Evolutionary conservation across 2,113 vertebrate species (phyloP).

Genomic region (Gopherus evgoodei): DNA sequence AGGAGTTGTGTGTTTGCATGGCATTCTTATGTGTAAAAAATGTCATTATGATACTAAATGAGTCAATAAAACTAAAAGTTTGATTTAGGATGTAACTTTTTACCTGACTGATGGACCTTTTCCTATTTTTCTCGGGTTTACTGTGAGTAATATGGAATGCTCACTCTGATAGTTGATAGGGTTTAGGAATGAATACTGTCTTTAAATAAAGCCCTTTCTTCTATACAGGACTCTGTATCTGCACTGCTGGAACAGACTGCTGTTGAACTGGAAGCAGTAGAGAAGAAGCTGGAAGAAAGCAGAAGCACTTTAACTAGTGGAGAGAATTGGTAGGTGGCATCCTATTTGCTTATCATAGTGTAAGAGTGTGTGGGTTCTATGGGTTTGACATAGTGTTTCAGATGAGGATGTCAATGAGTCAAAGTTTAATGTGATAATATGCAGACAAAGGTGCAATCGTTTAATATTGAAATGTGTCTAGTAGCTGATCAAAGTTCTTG

Average conservation of each 20-base stretch:
- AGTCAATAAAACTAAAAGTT: neutral
- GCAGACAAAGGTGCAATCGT: neutral
- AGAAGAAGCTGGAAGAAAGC: slow-evolving; percentile 77
- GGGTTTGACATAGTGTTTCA: neutral
- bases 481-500: neutral
- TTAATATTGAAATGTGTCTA: neutral
- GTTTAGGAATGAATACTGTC: neutral
- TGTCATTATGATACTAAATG: neutral
- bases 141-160: neutral
- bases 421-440: neutral
- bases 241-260: slow-evolving; percentile 84
- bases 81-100: neutral
- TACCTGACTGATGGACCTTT: neutral
- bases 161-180: neutral
- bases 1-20: neutral
- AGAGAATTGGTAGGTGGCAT: slow-evolving; percentile 83
- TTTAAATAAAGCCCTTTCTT: slow-evolving; percentile 36
- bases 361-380: neutral
- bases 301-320: slow-evolving; percentile 71
- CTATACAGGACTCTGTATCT: slow-evolving; percentile 81
- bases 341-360: fast-evolving
- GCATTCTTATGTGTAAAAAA: neutral
- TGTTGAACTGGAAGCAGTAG: slow-evolving; percentile 80
- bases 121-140: neutral
- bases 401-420: neutral